phyloP scores from a whole-genome alignment of 2,797 vertebrate species.

The Salmo trutta region DNA sequence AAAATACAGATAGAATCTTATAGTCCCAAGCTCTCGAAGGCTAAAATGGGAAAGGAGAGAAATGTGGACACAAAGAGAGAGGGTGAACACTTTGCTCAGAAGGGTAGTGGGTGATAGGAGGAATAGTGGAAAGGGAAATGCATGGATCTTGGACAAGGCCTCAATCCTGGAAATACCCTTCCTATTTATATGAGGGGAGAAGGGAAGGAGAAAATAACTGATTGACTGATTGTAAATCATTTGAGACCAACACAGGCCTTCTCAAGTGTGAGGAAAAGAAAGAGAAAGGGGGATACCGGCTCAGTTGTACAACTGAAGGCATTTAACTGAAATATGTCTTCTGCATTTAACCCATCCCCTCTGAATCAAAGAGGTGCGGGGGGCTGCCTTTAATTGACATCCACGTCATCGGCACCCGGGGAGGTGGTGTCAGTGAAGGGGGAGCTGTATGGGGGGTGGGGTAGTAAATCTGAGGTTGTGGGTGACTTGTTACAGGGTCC shows the following conservation, averaged over 20 bases:
- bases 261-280: background rate
- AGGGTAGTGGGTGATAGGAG: background rate
- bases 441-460: background rate
- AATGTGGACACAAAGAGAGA: background rate
- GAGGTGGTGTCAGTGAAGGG: background rate
- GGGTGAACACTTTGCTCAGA: background rate
- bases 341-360: too few relatives aligned
- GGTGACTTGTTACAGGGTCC: too few relatives aligned
- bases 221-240: background rate
- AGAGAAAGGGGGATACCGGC: background rate
- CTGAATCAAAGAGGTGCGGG: too few relatives aligned
- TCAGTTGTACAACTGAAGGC: too few relatives aligned
- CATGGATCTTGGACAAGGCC: background rate
- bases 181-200: background rate
- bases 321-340: too few relatives aligned
- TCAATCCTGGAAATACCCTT: background rate
- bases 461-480: too few relatives aligned
- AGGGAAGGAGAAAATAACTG: background rate
- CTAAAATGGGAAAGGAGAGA: background rate
- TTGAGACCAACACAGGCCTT: background rate
- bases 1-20: too few relatives aligned
- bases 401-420: too few relatives aligned
- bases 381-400: too few relatives aligned
- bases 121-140: background rate
- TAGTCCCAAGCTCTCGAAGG: too few relatives aligned